A percentile compares a stretch with the other conserved stretches of the same genome.
These are phyloP conservation scores for Rhinogobio ventralis DNA, from an alignment of 2,797 vertebrate species.

Conservation along the genomic window DNA sequence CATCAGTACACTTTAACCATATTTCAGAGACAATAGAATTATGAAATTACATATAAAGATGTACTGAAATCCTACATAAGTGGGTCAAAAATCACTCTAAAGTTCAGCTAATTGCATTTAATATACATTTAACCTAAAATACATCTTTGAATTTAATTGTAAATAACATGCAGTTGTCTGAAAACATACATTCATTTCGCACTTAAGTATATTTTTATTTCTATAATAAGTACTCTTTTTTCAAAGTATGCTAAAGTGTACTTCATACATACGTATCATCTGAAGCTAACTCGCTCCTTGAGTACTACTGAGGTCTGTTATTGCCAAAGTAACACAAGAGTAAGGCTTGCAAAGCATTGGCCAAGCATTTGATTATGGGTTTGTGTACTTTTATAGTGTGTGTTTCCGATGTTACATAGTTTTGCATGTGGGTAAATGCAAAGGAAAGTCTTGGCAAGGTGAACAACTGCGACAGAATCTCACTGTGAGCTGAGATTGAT, in stretches of 20 bases:
- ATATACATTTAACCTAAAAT: background rate
- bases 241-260: too few species aligned
- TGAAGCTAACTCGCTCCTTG: background rate
- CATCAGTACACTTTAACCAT: background rate
- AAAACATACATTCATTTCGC: too few species aligned
- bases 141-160: too few species aligned
- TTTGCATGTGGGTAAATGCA: background rate
- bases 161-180: too few species aligned
- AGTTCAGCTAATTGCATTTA: background rate
- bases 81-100: background rate
- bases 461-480: background rate
- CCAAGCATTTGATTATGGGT: background rate
- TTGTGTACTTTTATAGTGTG: background rate
- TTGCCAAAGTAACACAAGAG: background rate
- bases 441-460: background rate
- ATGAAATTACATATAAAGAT: background rate
- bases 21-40: background rate
- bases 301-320: background rate
- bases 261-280: background rate
- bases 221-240: too few species aligned
- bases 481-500: conserved; percentile 1
- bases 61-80: background rate
- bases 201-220: too few species aligned
- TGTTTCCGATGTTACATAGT: background rate
- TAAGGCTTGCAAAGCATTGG: background rate